Evolutionary conservation across 2,113 vertebrate genomes (phyloP).

Genomic region (Plecotus auritus): DNA sequence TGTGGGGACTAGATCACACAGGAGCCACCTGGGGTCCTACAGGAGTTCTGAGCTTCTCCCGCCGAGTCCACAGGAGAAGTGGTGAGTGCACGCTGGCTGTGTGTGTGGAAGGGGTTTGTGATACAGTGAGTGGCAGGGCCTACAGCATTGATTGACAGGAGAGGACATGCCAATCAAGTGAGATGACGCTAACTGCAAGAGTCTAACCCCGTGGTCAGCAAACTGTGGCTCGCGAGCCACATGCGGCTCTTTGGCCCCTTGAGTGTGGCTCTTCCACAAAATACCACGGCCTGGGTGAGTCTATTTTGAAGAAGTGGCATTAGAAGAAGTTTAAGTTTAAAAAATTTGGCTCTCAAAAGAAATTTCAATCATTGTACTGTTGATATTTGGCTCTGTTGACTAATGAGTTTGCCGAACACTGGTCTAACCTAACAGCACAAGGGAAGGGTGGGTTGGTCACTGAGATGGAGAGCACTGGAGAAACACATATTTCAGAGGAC

Average conservation of each 20-base stretch:
- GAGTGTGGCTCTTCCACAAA: too few relatives aligned
- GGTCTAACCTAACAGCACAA: background rate
- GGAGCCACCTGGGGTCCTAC: background rate
- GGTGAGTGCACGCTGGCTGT: background rate
- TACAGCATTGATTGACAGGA: background rate
- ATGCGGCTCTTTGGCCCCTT: too few relatives aligned
- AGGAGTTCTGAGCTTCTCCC: background rate
- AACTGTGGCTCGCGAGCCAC: too few relatives aligned
- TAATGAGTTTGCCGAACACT: too few relatives aligned
- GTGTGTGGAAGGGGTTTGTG: background rate
- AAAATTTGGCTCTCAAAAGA: too few relatives aligned
- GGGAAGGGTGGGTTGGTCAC: background rate
- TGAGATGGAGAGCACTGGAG: background rate
- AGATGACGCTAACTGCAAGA: rapidly evolving
- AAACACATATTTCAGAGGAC: background rate
- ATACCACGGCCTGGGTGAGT: too few relatives aligned
- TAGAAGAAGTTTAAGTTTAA: too few relatives aligned
- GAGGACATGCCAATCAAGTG: background rate
- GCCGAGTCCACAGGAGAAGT: background rate
- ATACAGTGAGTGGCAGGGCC: background rate
- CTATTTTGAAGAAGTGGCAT: too few relatives aligned
- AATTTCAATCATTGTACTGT: too few relatives aligned
- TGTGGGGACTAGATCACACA: background rate
- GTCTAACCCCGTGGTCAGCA: background rate
- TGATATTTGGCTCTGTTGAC: too few relatives aligned